Evolutionary conservation across 1,140 invertebrate species (phyloP).

Genomic region (Drosophila ambigua): DNA sequence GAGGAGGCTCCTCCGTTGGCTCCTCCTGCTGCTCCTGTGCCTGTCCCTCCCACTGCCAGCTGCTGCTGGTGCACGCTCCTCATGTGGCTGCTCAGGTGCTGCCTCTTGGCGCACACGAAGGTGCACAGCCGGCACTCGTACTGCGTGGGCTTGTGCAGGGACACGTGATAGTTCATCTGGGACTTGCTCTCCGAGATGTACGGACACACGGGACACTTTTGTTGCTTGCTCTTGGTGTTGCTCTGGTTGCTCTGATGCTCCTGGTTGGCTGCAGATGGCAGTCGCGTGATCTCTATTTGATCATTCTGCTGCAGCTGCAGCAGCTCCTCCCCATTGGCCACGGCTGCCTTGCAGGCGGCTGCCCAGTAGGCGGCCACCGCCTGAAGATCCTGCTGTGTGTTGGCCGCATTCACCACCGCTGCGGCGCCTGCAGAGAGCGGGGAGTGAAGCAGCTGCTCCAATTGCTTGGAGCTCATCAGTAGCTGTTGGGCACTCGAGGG

Average conservation of each 20-base stretch:
- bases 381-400: conserved; percentile 71
- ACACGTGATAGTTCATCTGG: conserved; percentile 93
- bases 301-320: conserved; percentile 77
- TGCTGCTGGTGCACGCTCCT: conserved; percentile 84
- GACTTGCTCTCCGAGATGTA: conserved; percentile 93
- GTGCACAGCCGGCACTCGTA: conserved; percentile 92
- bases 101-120: conserved; percentile 92
- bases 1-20: neutral
- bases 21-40: conserved; percentile 9
- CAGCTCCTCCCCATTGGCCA: conserved; percentile 64
- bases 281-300: conserved; percentile 78
- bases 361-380: conserved; percentile 68
- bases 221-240: conserved; percentile 84
- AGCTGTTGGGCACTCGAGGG: conserved; percentile 23
- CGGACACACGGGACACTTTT: conserved; percentile 90
- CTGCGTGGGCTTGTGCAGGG: conserved; percentile 90
- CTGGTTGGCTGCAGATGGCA: conserved; percentile 35
- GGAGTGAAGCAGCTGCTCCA: conserved; percentile 67
- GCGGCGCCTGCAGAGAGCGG: conserved; percentile 69
- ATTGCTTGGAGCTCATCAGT: conserved; percentile 56
- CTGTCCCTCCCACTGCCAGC: conserved; percentile 8
- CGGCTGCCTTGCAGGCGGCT: conserved; percentile 62
- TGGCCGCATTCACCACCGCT: conserved; percentile 68
- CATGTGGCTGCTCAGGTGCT: conserved; percentile 91
- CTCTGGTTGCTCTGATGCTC: conserved; percentile 37